Base-by-base conservation (phyloP, 1,140 invertebrate species). In the Bombus cullumanus region DNA sequence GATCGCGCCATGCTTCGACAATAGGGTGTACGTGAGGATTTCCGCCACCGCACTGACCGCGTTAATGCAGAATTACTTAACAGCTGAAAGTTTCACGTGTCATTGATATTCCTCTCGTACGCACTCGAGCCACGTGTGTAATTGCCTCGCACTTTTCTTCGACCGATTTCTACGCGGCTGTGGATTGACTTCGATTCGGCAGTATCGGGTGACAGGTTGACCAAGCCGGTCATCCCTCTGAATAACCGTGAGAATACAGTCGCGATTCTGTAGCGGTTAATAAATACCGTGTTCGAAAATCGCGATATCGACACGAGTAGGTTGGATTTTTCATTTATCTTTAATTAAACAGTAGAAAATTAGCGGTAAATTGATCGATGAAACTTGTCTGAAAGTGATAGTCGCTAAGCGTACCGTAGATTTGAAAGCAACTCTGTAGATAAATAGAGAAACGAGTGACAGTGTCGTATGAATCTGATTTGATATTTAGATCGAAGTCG, bases 21-120 rank as follows among this genome's bases (percentile, higher is more conserved):
- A 13, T 6, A 1, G 62, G 37, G 25, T 3, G 31, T 69, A 82
- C 85, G 85, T 82, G 85, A 71, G 39, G 22, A 80, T 71, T 18
- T 39, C 59, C 57, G 34, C 13, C 34, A 37, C 39, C 69, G 18
- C 18, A 15, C 9, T 80, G 86, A n/a, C 59, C 53, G 66, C 57
- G 75, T 81, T 86, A 47, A 68, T n/a, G n/a, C 77, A 41, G 87
- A 91, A 93, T 94, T 94, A 94, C 92, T 91, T 92, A 94, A 94
- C 80, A 80, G 53, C 84, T 85, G 90, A 93, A 92, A 94, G 93
- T 94, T 94, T 92, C 81, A 92, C 87, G 88, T 86, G 88, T 71
- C 71, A 92, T 94, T 94, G 83, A 90, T 91, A 94, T 94, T 93
- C 93, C n/a, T 25, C 57, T 89, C 86, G 79, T 84, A 82, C 84